Base-by-base conservation (phyloP, 2,797 vertebrate species). In the Parauchenoglanis ngamensis region DNA sequence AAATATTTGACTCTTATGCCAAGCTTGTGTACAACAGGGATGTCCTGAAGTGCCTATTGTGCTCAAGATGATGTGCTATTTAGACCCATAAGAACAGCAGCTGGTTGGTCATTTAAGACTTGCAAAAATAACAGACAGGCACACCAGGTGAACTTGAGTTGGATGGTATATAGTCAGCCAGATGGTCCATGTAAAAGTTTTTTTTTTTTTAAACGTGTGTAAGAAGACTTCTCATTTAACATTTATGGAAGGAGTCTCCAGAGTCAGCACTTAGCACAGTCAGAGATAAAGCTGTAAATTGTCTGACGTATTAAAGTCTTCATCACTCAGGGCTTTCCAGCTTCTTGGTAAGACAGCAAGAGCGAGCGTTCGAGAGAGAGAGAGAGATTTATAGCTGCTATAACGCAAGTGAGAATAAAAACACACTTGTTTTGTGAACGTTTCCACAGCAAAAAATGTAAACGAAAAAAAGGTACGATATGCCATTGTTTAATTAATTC, bases 1-100 rank as follows among this genome's bases (percentile, higher is more conserved):
- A 92, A 92, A 92, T 94, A 91, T 94, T 92, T 94, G 89, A 91
- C 79, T 87, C 76, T 86, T 76, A 67, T 85, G 86, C 80, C 65
- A 85, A 90, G 87, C 57, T 56, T 7, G 40, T 83, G 52, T 78
- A 90, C 86, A 88, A 73, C 84, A 85, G 89, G 91, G 90, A 93
- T 92, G 92, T 92, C 88, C 90, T 88, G 75, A 90, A 87, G 63
- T 35, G 85, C 87, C 54, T 88, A 44, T 84, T 68, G 65, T 49
- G 61, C 76, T 76, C 87, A 49, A 76, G 46, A 54, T 25, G 63
- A 83, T 54, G 59, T 63, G 25, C 44, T 54, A 23, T 83, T 83
- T 49, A 31, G 25, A 83, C 4, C 35, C 23, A 78, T 25, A 59
- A 79, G 56, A 61, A 44, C 7, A 67, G 25, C 17, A 49, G 8